Conservation (phyloP, 2,113 vertebrate genomes). For the Centrocercus urophasianus region DNA sequence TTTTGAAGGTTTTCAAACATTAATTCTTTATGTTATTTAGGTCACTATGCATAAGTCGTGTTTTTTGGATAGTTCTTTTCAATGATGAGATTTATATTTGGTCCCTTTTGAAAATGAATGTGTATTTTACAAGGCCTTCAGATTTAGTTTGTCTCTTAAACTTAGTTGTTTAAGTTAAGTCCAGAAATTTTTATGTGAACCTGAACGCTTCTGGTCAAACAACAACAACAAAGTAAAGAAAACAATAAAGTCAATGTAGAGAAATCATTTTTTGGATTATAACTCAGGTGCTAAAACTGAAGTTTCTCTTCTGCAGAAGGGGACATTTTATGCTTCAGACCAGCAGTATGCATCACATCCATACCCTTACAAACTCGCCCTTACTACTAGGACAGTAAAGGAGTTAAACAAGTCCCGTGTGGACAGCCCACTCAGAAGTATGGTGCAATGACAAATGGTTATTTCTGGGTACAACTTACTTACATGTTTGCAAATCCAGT, state of each 20-base stretch:
- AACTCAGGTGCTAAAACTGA: not conserved
- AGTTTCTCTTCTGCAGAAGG: not conserved
- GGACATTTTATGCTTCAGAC: not conserved
- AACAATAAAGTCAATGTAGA: not conserved
- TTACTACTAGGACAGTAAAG: not conserved
- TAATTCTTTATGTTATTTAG: not conserved
- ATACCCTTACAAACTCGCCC: not conserved
- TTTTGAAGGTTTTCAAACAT: not conserved
- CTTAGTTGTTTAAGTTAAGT: not conserved
- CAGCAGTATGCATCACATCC: rapidly evolving
- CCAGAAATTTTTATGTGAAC: not conserved
- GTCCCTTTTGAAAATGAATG: conserved; percentile 2
- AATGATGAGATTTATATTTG: not conserved
- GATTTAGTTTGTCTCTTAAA: not conserved
- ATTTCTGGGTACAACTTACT: not conserved
- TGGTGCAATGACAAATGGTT: not conserved
- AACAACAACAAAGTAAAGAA: not conserved
- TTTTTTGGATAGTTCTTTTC: not conserved
- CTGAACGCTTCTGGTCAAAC: not conserved
- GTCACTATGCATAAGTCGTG: not conserved
- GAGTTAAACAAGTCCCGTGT: not conserved
- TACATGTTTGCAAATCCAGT: not conserved
- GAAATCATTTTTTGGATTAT: not conserved
- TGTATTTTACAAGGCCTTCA: not conserved
- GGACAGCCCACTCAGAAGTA: not conserved